phyloP scores from a whole-genome alignment of 2,113 vertebrate genomes.

The Lipophrys pholis region DNA sequence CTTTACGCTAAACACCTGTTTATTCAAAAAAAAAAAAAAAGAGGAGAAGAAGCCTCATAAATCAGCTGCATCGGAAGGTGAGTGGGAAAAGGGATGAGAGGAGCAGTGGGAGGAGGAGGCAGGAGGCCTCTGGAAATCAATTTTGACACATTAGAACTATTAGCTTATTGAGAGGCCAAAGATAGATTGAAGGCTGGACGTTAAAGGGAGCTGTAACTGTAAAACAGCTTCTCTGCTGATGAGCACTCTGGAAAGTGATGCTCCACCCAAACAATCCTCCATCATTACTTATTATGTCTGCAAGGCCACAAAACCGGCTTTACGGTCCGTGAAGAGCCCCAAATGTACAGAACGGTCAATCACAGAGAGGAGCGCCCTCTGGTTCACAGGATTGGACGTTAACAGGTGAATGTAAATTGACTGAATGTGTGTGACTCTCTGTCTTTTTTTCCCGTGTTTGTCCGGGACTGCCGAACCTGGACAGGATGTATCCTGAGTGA shows the following conservation, averaged over 20 bases:
- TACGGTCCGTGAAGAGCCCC: too few relatives aligned
- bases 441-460: too few relatives aligned
- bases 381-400: too few relatives aligned
- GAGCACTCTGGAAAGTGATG: conserved; percentile 41
- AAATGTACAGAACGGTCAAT: too few relatives aligned
- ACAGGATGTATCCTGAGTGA: too few relatives aligned
- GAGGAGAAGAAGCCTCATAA: conserved; percentile 84
- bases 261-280: conserved; percentile 15
- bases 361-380: too few relatives aligned
- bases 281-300: conserved; percentile 8
- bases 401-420: too few relatives aligned
- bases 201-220: conserved; percentile 58
- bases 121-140: conserved; percentile 88
- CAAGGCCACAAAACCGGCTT: neutral
- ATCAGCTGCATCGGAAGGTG: conserved; percentile 77
- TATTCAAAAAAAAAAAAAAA: conserved; percentile 74
- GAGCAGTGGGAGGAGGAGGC: conserved; percentile 46
- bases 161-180: conserved; percentile 88
- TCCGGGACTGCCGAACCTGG: too few relatives aligned
- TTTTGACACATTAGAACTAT: conserved; percentile 97
- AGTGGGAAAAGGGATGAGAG: conserved; percentile 43
- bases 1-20: conserved; percentile 77
- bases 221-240: conserved; percentile 61
- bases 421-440: too few relatives aligned
- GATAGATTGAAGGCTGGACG: conserved; percentile 79